Evolutionary conservation across 2,797 vertebrate genomes (phyloP).

Genomic region (Pipistrellus nathusii): DNA sequence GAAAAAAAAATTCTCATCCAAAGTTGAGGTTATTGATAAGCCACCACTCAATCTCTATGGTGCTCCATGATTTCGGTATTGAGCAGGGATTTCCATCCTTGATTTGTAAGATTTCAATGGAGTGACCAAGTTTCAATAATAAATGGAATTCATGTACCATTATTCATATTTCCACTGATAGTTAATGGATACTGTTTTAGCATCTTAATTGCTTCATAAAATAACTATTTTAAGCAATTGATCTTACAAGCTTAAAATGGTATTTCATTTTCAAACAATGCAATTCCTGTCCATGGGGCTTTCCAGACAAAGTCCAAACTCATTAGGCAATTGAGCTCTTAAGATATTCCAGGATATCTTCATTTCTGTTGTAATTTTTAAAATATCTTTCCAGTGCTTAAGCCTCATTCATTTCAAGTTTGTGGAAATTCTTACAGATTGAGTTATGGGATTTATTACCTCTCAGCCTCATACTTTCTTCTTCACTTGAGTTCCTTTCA

Average conservation of each 20-base stretch:
- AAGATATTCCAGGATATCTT: background rate
- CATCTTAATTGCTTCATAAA: background rate
- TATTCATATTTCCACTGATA: background rate
- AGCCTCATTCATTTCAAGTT: background rate
- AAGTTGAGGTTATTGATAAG: background rate
- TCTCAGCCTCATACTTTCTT: background rate
- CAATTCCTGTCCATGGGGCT: background rate
- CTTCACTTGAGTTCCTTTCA: background rate
- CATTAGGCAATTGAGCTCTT: background rate
- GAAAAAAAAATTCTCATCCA: slow-evolving; percentile 43
- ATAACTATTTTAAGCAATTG: background rate
- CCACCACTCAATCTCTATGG: background rate
- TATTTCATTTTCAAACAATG: slow-evolving; percentile 18
- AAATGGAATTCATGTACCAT: background rate
- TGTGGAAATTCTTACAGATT: slow-evolving; percentile 22
- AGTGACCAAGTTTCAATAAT: background rate
- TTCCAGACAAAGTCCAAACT: background rate
- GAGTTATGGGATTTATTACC: background rate
- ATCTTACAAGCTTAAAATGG: background rate
- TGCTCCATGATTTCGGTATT: background rate
- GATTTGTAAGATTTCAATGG: background rate
- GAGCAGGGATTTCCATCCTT: background rate
- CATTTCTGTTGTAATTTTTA: background rate
- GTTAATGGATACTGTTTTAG: background rate
- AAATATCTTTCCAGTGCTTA: background rate